Conservation (phyloP, 2,797 vertebrate genomes). For the Channa striata region DNA sequence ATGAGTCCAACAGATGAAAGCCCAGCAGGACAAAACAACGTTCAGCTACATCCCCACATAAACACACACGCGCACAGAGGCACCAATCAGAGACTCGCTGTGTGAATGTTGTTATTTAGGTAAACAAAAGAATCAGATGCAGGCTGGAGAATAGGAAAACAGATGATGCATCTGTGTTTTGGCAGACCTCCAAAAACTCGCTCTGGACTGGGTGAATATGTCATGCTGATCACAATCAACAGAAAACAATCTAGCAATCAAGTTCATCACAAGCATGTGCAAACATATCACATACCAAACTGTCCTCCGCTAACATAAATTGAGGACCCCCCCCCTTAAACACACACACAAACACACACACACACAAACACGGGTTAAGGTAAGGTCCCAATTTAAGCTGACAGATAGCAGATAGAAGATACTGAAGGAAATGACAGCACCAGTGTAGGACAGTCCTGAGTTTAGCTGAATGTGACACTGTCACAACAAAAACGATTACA, state of each 20-base stretch:
- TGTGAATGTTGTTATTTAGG: constrained; percentile 47
- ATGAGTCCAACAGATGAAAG: constrained; percentile 80
- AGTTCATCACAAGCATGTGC: constrained; percentile 24
- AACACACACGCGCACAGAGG: constrained; percentile 14
- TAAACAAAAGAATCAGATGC: constrained; percentile 65
- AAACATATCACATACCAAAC: constrained; percentile 7
- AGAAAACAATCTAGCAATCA: constrained; percentile 29
- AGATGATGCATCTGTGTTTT: constrained; percentile 42
- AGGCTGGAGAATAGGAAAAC: constrained; percentile 32
- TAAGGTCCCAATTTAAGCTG: constrained; percentile 52
- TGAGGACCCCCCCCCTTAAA: background rate
- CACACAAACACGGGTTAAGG: constrained; percentile 28
- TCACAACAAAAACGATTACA: constrained; percentile 46
- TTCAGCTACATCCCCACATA: constrained; percentile 47
- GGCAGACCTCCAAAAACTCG: constrained; percentile 33
- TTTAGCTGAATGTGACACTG: constrained; percentile 52
- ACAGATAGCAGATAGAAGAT: constrained; percentile 59
- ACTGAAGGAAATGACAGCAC: constrained; percentile 48
- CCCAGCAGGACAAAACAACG: constrained; percentile 73
- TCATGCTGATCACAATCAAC: constrained; percentile 28
- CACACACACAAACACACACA: constrained; percentile 13
- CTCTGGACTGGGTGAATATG: constrained; percentile 17
- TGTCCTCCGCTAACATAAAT: constrained; percentile 22
- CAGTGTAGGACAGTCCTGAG: constrained; percentile 52
- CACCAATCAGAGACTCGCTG: constrained; percentile 43